Evolutionary conservation across 2,888 invertebrate genomes (phyloP).

Genomic region (Orthonevra nobilis): DNA sequence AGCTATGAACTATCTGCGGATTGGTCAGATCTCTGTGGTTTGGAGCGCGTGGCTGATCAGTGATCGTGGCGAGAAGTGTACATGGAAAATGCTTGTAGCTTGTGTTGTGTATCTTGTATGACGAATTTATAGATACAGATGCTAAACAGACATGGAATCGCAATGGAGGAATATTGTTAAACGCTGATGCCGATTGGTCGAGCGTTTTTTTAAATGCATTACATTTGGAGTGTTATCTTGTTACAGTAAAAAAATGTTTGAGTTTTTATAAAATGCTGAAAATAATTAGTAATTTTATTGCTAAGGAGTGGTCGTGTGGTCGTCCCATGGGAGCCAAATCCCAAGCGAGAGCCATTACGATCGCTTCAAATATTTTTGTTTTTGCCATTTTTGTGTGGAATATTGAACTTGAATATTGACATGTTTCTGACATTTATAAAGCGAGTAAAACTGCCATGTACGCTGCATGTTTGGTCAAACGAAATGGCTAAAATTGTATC

Average conservation of each 20-base stretch:
- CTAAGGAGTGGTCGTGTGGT: too few relatives aligned
- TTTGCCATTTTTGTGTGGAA: too few relatives aligned
- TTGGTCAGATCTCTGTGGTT: slow-evolving; percentile 34
- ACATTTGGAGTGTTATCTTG: slow-evolving; percentile 16
- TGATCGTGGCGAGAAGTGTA: slow-evolving; percentile 56
- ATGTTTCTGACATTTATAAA: too few relatives aligned
- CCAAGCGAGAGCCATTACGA: too few relatives aligned
- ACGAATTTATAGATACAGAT: slow-evolving; percentile 53
- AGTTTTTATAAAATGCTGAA: not conserved
- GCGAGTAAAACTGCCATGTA: too few relatives aligned
- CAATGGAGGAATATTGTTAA: slow-evolving; percentile 56
- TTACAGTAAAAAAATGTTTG: not conserved
- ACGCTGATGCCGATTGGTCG: slow-evolving; percentile 52
- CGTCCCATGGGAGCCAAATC: too few relatives aligned
- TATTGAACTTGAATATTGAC: too few relatives aligned
- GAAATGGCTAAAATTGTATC: too few relatives aligned
- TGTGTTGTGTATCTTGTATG: slow-evolving; percentile 35
- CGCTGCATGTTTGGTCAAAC: too few relatives aligned
- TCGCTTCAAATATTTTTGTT: too few relatives aligned
- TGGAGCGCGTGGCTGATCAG: not conserved
- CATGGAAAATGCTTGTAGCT: slow-evolving; percentile 65
- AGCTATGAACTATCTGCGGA: slow-evolving; percentile 57
- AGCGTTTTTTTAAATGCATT: slow-evolving; percentile 12
- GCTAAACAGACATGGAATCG: slow-evolving; percentile 58
- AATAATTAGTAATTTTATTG: too few relatives aligned